Evolutionary conservation across 2,888 invertebrate species (phyloP).

Genomic region (Agriopis aurantiaria): DNA sequence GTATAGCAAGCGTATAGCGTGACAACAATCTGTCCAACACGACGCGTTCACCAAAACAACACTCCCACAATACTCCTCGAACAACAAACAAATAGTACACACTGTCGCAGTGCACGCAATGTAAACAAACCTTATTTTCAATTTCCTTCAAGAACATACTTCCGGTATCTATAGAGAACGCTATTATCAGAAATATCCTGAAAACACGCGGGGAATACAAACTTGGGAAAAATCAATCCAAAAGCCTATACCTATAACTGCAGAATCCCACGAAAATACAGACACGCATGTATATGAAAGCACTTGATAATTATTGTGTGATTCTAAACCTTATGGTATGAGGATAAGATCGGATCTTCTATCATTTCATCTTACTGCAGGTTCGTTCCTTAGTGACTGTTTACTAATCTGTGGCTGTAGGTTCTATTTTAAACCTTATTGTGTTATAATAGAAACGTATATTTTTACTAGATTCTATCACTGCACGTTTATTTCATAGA

Average conservation of each 20-base stretch:
- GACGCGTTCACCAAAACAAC: neutral
- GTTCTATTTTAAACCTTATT: conserved; percentile 2
- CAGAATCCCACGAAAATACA: conserved; percentile 16
- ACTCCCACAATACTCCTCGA: neutral
- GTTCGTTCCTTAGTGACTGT: neutral
- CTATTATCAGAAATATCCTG: conserved; percentile 56
- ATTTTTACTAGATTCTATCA: neutral
- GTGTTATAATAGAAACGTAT: neutral
- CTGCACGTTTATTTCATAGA: neutral
- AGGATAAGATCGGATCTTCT: conserved; percentile 4
- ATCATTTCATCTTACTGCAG: neutral
- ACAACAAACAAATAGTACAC: conserved; percentile 33
- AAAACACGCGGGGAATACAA: conserved; percentile 59
- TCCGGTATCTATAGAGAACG: conserved; percentile 49
- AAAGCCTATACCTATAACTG: conserved; percentile 25
- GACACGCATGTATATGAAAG: neutral
- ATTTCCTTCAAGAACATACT: conserved; percentile 45
- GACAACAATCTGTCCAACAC: neutral
- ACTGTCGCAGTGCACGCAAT: conserved; percentile 28
- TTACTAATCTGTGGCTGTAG: conserved; percentile 10
- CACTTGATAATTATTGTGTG: neutral
- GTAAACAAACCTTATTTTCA: conserved; percentile 51
- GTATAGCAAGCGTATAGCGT: neutral
- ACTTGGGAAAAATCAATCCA: conserved; percentile 65
- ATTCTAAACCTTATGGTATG: conserved; percentile 15